Base-by-base conservation (phyloP, 1,140 invertebrate genomes). In the Drosophila burlai region DNA sequence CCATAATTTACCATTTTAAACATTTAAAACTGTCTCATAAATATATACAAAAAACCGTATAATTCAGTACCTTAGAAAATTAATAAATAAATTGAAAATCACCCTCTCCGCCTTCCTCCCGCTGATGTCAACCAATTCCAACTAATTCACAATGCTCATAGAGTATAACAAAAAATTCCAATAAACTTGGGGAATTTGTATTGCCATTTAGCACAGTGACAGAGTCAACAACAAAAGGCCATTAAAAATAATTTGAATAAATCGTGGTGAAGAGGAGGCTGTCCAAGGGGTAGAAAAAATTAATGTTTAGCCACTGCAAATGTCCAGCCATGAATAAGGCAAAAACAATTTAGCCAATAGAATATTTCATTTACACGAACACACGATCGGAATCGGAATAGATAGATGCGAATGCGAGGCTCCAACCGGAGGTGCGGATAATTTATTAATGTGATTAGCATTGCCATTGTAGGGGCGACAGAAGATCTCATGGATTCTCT, bases 241-340 rank as follows among this genome's bases (percentile, higher is more conserved):
- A 89, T 87, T 87, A 89, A 73, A 81, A 61, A 74, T 78, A 89
- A 81, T 87, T 87, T 83, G 80, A 86, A 87, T 87, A 87, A 87
- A 81, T 87, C 84, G 34, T 6, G 54, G 54, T 3, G 6, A 75
- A 81, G 21, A 5, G 38, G 40, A 68, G 24, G 24, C 18, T 21
- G 15, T 40, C 21, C 21, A 13, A 42, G 58, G 55, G 55, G 55
- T 26, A 40, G 24, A 15, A 65, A 59, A 47, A 47, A 72, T 52
- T 73, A 73, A 72, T 73, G 69, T 60, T 73, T 72, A 60, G 67
- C 69, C 69, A 73, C 69, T 73, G 69, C 69, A 73, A 72, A 72
- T 60, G 52, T 55, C 67, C 67, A 73, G 69, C 16, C 50, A 26
- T 58, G 61, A 69, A 76, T 68, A 43, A 40, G 38, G 21, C 65